phyloP scores from a whole-genome alignment of 2,113 vertebrate species.

The Stigmatopora nigra region DNA sequence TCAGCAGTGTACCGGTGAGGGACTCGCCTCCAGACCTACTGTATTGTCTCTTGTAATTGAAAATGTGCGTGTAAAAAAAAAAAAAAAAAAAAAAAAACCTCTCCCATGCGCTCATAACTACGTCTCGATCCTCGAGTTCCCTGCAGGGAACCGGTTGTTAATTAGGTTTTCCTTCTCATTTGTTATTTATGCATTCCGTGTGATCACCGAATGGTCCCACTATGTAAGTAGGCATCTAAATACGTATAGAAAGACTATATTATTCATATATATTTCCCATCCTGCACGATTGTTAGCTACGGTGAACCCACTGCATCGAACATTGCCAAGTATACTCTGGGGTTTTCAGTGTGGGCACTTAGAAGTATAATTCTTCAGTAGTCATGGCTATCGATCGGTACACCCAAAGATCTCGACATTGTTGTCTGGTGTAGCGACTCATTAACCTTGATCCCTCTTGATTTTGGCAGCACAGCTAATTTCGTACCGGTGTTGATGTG shows the following conservation, averaged over 20 bases:
- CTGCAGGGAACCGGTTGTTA: slow-evolving; percentile 43
- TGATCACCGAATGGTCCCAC: slow-evolving; percentile 41
- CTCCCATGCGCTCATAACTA: slow-evolving; percentile 13
- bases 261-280: background rate
- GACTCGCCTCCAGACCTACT: slow-evolving; percentile 11
- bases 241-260: slow-evolving; percentile 3
- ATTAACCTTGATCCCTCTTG: background rate
- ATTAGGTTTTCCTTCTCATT: slow-evolving; percentile 44
- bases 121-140: slow-evolving; percentile 26
- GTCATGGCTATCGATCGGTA: slow-evolving; percentile 20
- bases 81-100: slow-evolving; percentile 8
- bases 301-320: slow-evolving; percentile 16
- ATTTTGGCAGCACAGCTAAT: background rate
- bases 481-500: background rate
- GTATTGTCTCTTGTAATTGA: slow-evolving; percentile 32
- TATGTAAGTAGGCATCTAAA: slow-evolving; percentile 23
- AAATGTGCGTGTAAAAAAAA: slow-evolving; percentile 12
- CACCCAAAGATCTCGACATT: slow-evolving; percentile 7
- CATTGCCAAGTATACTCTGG: slow-evolving; percentile 19
- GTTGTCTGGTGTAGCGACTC: background rate
- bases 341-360: slow-evolving; percentile 16
- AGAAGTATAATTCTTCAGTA: slow-evolving; percentile 14
- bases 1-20: slow-evolving; percentile 28
- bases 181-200: slow-evolving; percentile 61
- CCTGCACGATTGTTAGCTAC: slow-evolving; percentile 4